Conservation (phyloP, 1,140 invertebrate species). For the Lordiphosa clarofinis region DNA sequence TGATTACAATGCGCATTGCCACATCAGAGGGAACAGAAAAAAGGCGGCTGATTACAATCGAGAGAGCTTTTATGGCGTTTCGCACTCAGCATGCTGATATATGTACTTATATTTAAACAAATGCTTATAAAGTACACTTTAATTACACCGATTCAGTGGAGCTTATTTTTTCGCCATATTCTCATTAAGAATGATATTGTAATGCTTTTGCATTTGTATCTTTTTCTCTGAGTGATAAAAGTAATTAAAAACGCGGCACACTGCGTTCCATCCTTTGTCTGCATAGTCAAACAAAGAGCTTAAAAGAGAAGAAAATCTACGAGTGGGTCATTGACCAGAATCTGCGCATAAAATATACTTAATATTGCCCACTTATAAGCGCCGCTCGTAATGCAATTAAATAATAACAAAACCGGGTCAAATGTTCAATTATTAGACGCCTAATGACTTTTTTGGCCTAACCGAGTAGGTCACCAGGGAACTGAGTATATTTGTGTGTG, state of each 20-base stretch:
- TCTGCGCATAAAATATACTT: slow-evolving; percentile 33
- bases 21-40: slow-evolving; percentile 17
- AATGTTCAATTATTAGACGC: slow-evolving; percentile 75
- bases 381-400: slow-evolving; percentile 59
- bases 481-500: slow-evolving; percentile 10
- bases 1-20: slow-evolving; percentile 54
- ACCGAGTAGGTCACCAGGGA: slow-evolving; percentile 27
- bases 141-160: slow-evolving; percentile 40
- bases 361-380: slow-evolving; percentile 43
- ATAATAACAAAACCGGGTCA: slow-evolving; percentile 62
- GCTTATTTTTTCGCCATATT: slow-evolving; percentile 67
- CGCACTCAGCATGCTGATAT: slow-evolving; percentile 49
- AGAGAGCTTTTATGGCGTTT: slow-evolving; percentile 55
- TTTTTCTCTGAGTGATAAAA: slow-evolving; percentile 39
- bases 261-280: slow-evolving; percentile 34
- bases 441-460: slow-evolving; percentile 50
- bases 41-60: slow-evolving; percentile 66
- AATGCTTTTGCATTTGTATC: slow-evolving; percentile 47
- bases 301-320: slow-evolving; percentile 10
- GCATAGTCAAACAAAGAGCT: slow-evolving; percentile 6
- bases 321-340: slow-evolving; percentile 29
- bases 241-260: slow-evolving; percentile 68
- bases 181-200: slow-evolving; percentile 73
- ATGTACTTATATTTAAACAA: slow-evolving; percentile 14
- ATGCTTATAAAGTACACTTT: slow-evolving; percentile 26